Conservation (phyloP, 2,888 invertebrate genomes). For the Phrixothrix hirtus region DNA sequence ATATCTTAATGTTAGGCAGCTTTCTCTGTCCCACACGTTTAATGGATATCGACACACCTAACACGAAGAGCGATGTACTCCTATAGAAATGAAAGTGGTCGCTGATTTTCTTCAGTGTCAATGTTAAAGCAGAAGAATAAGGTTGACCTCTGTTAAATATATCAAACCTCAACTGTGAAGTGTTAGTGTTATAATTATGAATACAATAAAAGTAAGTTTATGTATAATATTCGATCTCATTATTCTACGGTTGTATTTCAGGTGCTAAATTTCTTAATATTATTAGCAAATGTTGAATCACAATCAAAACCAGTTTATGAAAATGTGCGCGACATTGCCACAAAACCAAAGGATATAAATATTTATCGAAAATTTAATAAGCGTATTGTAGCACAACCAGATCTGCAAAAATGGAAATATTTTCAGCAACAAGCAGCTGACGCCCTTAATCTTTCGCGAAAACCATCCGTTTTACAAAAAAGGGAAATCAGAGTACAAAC, state of each 20-base stretch:
- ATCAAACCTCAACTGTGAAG: too few species aligned
- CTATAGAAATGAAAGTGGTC: conserved; percentile 52
- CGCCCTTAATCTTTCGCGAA: conserved; percentile 14
- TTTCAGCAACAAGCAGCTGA: conserved; percentile 48
- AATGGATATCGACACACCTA: conserved; percentile 16
- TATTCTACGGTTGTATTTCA: too few species aligned
- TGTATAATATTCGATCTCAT: too few species aligned
- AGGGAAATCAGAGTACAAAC: not conserved
- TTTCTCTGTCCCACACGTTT: conserved; percentile 19
- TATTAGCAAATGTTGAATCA: conserved; percentile 2
- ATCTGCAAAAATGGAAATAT: conserved; percentile 45
- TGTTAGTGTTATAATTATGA: not conserved
- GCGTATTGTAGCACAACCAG: conserved; percentile 41
- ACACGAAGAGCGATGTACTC: conserved; percentile 26
- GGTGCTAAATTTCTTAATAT: conserved; percentile 1
- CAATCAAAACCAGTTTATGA: conserved; percentile 41
- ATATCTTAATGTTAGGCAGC: conserved; percentile 7
- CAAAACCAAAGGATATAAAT: not conserved
- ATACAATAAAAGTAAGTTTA: not conserved
- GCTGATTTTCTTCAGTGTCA: conserved; percentile 49
- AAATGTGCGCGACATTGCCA: conserved; percentile 30
- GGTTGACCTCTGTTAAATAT: conserved; percentile 39
- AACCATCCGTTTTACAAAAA: not conserved
- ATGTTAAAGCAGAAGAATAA: conserved; percentile 46
- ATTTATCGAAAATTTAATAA: conserved; percentile 7